phyloP scores from a whole-genome alignment of 1,140 invertebrate genomes.

The Eciton burchellii region DNA sequence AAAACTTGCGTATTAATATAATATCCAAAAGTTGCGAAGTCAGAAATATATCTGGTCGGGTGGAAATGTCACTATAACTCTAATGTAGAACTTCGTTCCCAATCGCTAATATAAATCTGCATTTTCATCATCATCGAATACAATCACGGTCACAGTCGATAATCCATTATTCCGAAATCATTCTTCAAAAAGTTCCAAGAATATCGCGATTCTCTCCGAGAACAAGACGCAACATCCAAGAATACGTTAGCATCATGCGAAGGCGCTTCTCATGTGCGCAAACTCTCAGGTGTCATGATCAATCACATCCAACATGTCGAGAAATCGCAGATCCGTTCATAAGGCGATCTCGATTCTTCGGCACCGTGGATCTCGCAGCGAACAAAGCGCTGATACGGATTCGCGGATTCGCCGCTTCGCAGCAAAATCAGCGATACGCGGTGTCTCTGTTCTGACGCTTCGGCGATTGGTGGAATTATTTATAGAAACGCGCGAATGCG shows the following conservation, averaged over 20 bases:
- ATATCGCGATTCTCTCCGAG: no score
- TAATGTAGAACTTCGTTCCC: not conserved
- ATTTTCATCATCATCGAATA: not conserved
- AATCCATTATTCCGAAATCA: not conserved
- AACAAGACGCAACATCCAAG: no score
- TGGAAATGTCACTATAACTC: not conserved
- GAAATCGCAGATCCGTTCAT: not conserved
- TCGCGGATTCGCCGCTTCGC: not conserved
- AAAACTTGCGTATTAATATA: no score
- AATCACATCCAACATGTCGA: not conserved
- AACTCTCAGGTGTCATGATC: not conserved
- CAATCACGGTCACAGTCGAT: not conserved
- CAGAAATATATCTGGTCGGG: no score
- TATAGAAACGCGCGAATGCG: conserved; percentile 38
- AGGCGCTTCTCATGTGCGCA: not conserved
- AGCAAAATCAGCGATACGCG: not conserved
- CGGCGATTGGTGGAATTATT: conserved; percentile 61
- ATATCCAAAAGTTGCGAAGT: not conserved
- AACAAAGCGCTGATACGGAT: not conserved
- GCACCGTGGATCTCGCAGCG: conserved; percentile 27
- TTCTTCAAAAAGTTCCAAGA: no score
- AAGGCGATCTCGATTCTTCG: conserved; percentile 64
- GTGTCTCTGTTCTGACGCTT: conserved; percentile 16
- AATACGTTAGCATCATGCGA: not conserved
- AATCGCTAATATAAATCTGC: not conserved